Evolutionary conservation across 2,888 invertebrate species (phyloP), one percentile per base, ranked within the genome.

Genomic region (Idaea dimidiata): DNA sequence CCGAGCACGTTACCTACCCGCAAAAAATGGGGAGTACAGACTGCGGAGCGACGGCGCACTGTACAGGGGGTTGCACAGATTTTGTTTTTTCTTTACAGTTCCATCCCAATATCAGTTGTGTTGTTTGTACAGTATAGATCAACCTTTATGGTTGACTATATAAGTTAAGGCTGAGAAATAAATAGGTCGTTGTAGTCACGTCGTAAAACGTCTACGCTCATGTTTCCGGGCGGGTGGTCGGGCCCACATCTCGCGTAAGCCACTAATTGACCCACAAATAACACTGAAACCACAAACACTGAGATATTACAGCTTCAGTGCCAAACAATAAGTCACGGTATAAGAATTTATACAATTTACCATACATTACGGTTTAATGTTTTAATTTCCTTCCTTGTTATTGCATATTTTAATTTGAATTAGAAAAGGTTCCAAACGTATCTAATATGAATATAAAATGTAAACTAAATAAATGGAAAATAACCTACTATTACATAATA

Each of bases 1-100:
- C 87, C 82, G 87, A 84, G 80, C 84, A 85, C 86, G 88, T 88
- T 87, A 87, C 87, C 82, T 85, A 84, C 84, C 87, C 87, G 84
- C 86, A 88, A 88, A 89, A 88, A 88, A 85, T 75, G 70, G 82
- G 84, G 68, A 71, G 71, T 71, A 75, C 65, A 71, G 63, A 65
- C 61, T 72, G 70, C 67, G 68, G 67, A 64, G 63, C 72, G 67
- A 66, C 72, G 67, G 66, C 70, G 64, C 67, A 43, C 62, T 68
- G 67, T 64, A 72, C 68, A 71, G 79, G 79, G 77, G 79, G 69
- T 64, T 73, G 79, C 81, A 78, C 80, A 72, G 87, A 88, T 88
- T 88, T 86, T 80, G 81, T 85, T 87, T 86, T 87, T 81, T 85
- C 84, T 84, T 88, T 87, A 87, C 85, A 82, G 81, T 43, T 43